Base-by-base conservation (phyloP, 2,113 vertebrate genomes). In the Entelurus aequoreus region DNA sequence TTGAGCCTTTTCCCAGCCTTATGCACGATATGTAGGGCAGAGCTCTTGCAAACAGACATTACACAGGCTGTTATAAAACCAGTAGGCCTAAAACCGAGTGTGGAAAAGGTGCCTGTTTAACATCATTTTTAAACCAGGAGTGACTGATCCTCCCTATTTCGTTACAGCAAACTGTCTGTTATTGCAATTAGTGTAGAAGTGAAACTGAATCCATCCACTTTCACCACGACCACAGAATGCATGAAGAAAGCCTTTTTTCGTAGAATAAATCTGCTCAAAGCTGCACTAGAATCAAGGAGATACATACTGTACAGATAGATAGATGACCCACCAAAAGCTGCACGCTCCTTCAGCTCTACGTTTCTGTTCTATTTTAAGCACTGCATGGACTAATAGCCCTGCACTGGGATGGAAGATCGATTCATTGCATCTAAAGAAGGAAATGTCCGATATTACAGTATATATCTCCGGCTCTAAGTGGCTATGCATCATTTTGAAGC, bases 401-500 rank as follows among this genome's bases (percentile, higher is more conserved):
- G 84, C 80, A 55, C 77, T 79, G 79, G 81, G 84, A 80, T 71
- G 49, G 70, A 49, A 72, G 74, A 87, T 86, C 83, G 74, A 87
- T 87, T 83, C 80, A 81, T 79, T 74, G 84, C 83, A 83, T 87
- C 85, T 85, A 87, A 87, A 88, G 84, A 85, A 84, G 81, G 87
- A 86, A 87, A 74, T 71, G 77, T 82, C 77, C 83, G 72, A 79
- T 28, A 28, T 28, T 28, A 28, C 28, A 28, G 28, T 80, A 77
- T 74, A 69, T 74, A 71, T 69, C 75, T 62, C 44, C 19, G 36
- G 61, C 71, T 75, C 75, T 81, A 77, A 84, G 83, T 83, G 72
- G 80, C 71, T 71, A 54, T 82, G 75, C 74, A 81, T 87, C 75
- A 79, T 75, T 81, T 76, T 69, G 54, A 59, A 69, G 66, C 40